These are phyloP conservation scores for Himalopsyche anomala DNA, from an alignment of 2,888 invertebrate species.

Conservation along the genomic window DNA sequence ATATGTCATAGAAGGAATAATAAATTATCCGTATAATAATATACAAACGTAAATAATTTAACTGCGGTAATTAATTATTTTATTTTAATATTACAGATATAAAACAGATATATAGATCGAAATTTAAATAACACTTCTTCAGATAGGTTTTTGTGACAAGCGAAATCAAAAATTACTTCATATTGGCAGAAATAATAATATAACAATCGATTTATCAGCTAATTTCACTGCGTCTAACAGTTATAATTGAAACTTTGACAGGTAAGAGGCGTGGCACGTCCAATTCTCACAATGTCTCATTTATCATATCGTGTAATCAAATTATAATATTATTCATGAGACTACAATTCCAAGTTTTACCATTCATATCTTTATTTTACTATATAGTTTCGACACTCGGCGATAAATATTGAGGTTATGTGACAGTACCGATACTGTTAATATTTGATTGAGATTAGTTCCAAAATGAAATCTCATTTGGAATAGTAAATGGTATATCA, in stretches of 20 bases:
- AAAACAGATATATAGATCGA: constrained; percentile 31
- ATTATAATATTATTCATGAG: no score
- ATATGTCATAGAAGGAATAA: constrained; percentile 44
- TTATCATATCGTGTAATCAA: background rate
- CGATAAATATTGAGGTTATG: constrained; percentile 21
- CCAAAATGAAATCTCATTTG: no score
- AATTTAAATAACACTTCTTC: constrained; percentile 14
- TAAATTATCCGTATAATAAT: constrained; percentile 33
- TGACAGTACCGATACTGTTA: background rate
- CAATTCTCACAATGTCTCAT: constrained; percentile 13
- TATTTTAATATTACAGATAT: constrained; percentile 36
- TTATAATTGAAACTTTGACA: background rate
- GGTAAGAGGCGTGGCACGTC: background rate
- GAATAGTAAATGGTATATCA: no score
- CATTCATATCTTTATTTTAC: no score
- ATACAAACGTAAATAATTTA: constrained; percentile 41
- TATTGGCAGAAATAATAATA: constrained; percentile 23
- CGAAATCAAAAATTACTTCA: constrained; percentile 23
- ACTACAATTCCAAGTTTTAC: no score
- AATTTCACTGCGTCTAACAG: background rate
- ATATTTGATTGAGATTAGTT: no score
- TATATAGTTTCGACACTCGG: background rate
- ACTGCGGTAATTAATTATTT: constrained; percentile 7
- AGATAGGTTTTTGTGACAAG: constrained; percentile 40
- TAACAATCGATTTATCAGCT: constrained; percentile 9